These are phyloP conservation scores for Stictocephala bisonia DNA, from an alignment of 2,888 invertebrate genomes.

Conservation along the genomic window DNA sequence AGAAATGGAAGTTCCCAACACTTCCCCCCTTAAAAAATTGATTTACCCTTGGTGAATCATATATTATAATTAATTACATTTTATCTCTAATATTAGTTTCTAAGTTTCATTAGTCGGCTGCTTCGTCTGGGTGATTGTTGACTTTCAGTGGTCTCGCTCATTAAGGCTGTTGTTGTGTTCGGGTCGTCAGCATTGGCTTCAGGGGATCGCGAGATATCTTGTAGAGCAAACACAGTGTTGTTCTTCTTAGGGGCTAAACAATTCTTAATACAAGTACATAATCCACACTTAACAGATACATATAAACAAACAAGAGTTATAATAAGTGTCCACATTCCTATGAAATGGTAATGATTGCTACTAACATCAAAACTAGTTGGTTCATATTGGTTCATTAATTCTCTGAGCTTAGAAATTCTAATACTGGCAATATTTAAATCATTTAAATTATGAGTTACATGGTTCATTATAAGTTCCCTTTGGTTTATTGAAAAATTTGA, in stretches of 20 bases:
- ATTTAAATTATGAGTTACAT: background rate
- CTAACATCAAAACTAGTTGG: background rate
- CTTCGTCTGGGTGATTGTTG: background rate
- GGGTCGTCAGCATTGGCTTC: background rate
- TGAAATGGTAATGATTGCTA: background rate
- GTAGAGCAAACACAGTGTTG: background rate
- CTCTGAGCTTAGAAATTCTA: background rate
- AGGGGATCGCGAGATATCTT: background rate
- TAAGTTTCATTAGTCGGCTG: background rate
- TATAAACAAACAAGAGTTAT: background rate
- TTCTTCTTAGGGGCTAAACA: background rate
- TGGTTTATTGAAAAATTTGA: background rate
- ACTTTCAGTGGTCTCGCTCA: background rate
- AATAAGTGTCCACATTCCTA: background rate
- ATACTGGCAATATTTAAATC: constrained; percentile 4
- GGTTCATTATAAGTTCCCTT: background rate
- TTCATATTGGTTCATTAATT: background rate
- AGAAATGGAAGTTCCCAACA: too few relatives aligned
- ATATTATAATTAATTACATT: background rate
- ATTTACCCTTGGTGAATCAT: background rate
- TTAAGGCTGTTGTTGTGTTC: background rate
- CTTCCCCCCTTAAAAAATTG: background rate
- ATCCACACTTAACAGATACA: background rate
- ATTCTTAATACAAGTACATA: background rate
- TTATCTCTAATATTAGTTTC: too few relatives aligned